A percentile compares a stretch with the other conserved stretches of the same genome.
These are phyloP conservation scores for Xylota sylvarum DNA, from an alignment of 2,888 invertebrate species.

Conservation along the genomic window DNA sequence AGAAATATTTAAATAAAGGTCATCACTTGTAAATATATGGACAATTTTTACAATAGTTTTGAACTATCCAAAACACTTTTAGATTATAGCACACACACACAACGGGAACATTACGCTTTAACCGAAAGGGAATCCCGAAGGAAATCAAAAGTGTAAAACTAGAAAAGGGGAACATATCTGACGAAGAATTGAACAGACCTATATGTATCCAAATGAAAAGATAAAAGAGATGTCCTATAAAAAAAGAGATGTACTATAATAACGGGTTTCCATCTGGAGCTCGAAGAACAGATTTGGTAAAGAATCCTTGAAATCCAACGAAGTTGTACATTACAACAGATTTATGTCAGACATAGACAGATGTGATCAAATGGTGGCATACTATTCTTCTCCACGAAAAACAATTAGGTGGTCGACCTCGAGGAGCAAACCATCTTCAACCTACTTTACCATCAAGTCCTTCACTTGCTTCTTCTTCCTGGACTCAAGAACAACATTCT, in stretches of 20 bases:
- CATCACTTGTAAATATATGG: constrained; percentile 56
- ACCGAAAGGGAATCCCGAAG: constrained; percentile 36
- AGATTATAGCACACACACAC: constrained; percentile 25
- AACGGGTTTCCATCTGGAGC: constrained; percentile 12
- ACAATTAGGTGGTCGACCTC: constrained; percentile 59
- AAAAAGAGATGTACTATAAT: no score
- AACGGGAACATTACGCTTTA: constrained; percentile 30
- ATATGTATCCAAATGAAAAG: not conserved
- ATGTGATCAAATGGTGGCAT: constrained; percentile 59
- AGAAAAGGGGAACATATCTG: constrained; percentile 40
- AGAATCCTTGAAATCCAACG: constrained; percentile 45
- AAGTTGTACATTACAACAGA: constrained; percentile 41
- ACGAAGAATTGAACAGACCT: constrained; percentile 22
- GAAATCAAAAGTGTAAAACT: constrained; percentile 23
- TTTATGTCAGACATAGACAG: constrained; percentile 51
- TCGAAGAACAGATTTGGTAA: constrained; percentile 16
- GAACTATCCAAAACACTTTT: constrained; percentile 22
- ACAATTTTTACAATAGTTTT: constrained; percentile 60
- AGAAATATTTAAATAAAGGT: constrained; percentile 55
- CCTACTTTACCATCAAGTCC: no score
- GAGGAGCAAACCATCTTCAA: no score
- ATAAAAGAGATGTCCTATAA: constrained; percentile 15
- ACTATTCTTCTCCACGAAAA: constrained; percentile 65
- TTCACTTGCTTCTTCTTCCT: no score
- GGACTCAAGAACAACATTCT: no score